A percentile compares a stretch with the other conserved stretches of the same genome.
Evolutionary conservation across 1,140 invertebrate genomes (phyloP).

Genomic region (Drosophila cardini): DNA sequence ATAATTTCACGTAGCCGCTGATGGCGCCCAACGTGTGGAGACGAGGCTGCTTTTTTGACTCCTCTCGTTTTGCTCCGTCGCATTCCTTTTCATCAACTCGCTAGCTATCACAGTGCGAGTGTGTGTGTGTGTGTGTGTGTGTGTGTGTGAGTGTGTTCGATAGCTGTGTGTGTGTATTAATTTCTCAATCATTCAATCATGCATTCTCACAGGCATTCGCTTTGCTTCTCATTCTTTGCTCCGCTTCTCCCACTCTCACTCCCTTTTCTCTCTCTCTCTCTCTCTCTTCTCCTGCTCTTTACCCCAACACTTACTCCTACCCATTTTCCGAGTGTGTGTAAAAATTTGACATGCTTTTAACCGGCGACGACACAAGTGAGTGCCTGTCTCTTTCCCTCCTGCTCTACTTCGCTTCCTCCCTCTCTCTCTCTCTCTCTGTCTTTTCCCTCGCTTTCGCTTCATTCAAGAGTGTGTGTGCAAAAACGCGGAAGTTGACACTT

Average conservation of each 20-base stretch:
- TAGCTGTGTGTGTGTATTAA: slow-evolving; percentile 67
- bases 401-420: not conserved
- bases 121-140: slow-evolving; percentile 15
- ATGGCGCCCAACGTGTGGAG: slow-evolving; percentile 47
- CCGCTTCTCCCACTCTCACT: not conserved
- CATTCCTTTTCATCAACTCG: not conserved
- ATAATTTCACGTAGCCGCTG: slow-evolving; percentile 78
- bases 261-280: not conserved
- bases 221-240: slow-evolving; percentile 12
- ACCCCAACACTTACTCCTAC: slow-evolving; percentile 13
- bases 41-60: not conserved
- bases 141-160: slow-evolving; percentile 15
- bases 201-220: slow-evolving; percentile 65
- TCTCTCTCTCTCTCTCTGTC: not conserved
- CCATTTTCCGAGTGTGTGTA: slow-evolving; percentile 51
- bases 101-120: not conserved
- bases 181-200: slow-evolving; percentile 82
- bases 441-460: not conserved
- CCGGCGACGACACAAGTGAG: slow-evolving; percentile 55
- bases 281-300: not conserved
- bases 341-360: slow-evolving; percentile 81
- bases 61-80: not conserved
- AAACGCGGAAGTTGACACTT: slow-evolving; percentile 78
- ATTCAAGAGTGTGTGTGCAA: slow-evolving; percentile 37
- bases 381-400: slow-evolving; percentile 9